These are phyloP conservation scores for Conchocele bisecta DNA, from an alignment of 2,888 invertebrate genomes.

Conservation along the genomic window DNA sequence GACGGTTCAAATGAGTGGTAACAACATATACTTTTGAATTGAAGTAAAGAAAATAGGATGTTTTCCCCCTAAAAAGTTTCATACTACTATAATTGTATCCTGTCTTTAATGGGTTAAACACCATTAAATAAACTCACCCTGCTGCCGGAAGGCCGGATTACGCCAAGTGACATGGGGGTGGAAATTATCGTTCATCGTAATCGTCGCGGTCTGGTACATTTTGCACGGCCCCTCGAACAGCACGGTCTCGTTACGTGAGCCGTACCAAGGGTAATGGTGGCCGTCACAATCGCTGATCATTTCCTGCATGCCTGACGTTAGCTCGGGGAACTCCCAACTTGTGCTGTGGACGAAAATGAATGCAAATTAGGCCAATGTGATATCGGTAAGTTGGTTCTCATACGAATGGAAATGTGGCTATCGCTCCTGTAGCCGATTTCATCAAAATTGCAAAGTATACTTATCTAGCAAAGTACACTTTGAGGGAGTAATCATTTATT, in stretches of 20 bases:
- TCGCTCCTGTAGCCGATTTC: too few species aligned
- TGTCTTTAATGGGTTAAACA: too few species aligned
- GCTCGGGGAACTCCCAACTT: slow-evolving; percentile 83
- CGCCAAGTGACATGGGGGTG: slow-evolving; percentile 83
- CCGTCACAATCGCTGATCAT: slow-evolving; percentile 83
- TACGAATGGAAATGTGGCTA: background rate
- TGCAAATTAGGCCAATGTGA: background rate
- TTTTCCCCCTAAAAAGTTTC: too few species aligned
- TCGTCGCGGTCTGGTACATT: slow-evolving; percentile 74
- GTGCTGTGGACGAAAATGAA: slow-evolving; percentile 71
- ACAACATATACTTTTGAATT: too few species aligned
- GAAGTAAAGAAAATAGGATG: too few species aligned
- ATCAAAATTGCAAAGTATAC: too few species aligned
- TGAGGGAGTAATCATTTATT: too few species aligned
- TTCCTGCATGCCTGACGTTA: slow-evolving; percentile 78
- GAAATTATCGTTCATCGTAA: slow-evolving; percentile 83
- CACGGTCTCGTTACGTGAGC: slow-evolving; percentile 79
- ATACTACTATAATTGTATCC: too few species aligned
- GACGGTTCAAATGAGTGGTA: too few species aligned
- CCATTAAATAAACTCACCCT: slow-evolving; percentile 66
- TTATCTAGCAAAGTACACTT: too few species aligned
- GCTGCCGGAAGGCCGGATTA: slow-evolving; percentile 79
- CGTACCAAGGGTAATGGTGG: slow-evolving; percentile 83
- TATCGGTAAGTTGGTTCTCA: background rate
- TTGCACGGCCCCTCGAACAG: slow-evolving; percentile 79